Conservation (phyloP, 2,888 invertebrate genomes). For the Poecilus cupreus region DNA sequence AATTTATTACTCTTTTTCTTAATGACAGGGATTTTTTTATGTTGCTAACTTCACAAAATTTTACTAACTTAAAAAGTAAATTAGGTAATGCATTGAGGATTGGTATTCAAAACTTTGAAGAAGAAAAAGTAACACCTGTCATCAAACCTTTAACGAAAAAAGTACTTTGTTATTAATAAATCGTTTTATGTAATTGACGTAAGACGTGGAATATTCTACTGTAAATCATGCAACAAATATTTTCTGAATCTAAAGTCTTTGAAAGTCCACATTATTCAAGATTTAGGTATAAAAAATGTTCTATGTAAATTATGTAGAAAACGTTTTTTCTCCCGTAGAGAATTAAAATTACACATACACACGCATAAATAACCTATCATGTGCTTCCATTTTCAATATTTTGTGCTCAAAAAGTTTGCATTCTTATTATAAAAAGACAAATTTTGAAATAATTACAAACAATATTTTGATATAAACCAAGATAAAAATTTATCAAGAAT, state of each 20-base stretch:
- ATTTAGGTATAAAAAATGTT: conserved; percentile 6
- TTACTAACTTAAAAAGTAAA: conserved; percentile 23
- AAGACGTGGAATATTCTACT: neutral
- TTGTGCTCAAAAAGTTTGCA: no score
- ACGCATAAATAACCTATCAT: neutral
- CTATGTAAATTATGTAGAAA: neutral
- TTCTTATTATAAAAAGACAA: neutral
- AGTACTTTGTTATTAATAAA: neutral
- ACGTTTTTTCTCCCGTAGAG: neutral
- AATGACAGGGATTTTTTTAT: no score
- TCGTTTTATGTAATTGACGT: neutral
- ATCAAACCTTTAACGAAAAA: neutral
- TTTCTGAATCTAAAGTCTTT: neutral
- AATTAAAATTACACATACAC: neutral
- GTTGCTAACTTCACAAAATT: no score
- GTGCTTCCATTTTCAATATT: neutral
- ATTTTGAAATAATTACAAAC: no score
- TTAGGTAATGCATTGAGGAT: conserved; percentile 1
- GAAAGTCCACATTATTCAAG: neutral
- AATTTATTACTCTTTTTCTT: no score
- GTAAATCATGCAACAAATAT: conserved; percentile 6
- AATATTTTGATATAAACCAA: no score
- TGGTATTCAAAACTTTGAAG: neutral
- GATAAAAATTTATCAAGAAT: no score
- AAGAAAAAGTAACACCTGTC: neutral